phyloP scores from a whole-genome alignment of 2,888 invertebrate species.

The Agyllia agylla region DNA sequence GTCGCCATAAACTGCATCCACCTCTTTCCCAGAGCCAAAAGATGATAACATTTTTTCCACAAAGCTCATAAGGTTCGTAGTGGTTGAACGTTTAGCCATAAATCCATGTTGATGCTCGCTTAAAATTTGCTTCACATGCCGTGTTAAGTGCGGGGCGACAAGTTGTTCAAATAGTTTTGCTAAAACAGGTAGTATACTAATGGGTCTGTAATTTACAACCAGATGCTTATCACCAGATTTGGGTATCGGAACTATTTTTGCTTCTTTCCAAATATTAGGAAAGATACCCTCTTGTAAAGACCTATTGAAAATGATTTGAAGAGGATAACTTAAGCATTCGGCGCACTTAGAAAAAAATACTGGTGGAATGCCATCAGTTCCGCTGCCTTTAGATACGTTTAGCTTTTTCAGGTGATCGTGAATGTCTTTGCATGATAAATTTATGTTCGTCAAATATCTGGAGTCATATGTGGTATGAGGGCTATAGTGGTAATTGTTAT shows the following conservation, averaged over 20 bases:
- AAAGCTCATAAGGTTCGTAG: too few species aligned
- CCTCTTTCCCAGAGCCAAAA: too few species aligned
- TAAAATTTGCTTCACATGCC: not conserved
- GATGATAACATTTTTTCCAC: too few species aligned
- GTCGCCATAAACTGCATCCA: too few species aligned
- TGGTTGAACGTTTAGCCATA: too few species aligned
- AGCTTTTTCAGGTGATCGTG: not conserved
- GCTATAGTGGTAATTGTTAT: not conserved
- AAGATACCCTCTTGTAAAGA: not conserved
- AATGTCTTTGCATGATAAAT: not conserved
- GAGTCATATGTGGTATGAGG: not conserved
- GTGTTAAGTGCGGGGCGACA: not conserved
- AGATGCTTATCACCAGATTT: not conserved
- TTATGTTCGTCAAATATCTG: not conserved
- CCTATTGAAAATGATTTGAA: slow-evolving; percentile 12
- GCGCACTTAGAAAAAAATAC: not conserved
- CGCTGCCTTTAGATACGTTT: slow-evolving; percentile 2
- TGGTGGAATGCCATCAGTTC: not conserved
- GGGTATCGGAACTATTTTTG: slow-evolving; percentile 2
- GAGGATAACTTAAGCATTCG: not conserved
- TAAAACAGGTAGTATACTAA: not conserved
- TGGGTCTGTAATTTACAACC: not conserved
- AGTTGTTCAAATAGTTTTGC: slow-evolving; percentile 12
- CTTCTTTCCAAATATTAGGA: slow-evolving; percentile 1
- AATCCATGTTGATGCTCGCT: slow-evolving; percentile 8